Base-by-base conservation (phyloP, 2,888 invertebrate species). In the Endomychus coccineus region DNA sequence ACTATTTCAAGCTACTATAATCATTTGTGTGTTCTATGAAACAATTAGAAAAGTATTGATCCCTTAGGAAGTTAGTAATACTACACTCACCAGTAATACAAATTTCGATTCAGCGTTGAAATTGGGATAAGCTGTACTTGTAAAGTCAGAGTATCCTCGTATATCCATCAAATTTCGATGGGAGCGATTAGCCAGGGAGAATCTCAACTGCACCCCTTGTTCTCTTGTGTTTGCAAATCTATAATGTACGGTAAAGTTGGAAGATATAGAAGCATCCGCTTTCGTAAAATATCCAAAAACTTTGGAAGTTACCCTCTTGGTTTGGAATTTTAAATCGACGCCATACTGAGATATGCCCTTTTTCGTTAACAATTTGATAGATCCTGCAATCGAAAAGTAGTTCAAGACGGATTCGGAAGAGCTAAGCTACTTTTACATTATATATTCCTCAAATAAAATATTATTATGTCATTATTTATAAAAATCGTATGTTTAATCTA, bases 281-380 rank as follows among this genome's bases (percentile, higher is more conserved):
- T 54, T 60, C 35, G 62, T 61, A 49, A 86, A 74, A 56, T 84
- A 84, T 0, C 88, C 88, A 17, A 74, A 68, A n/a, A 87, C 64
- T 44, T 77, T 71, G 28, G 85, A 84, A 36, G 76, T 77, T 0
- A 88, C 66, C 45, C 80, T 77, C 52, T 83, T 85, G 0, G 87
- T 88, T 66, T 83, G 79, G 55, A 88, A 87, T 30, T 78, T 78
- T 6, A 84, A 62, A 42, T 80, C 73, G 5, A 88, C 75, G 46
- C 86, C 84, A 55, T 80, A 82, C 56, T 88, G 87, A 0, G 78
- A 78, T 13, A 85, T 75, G 2, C 81, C 81, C 45, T 73, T 77
- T 61, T 82, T 83, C 23, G 73, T 72, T 7, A 75, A 71, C 42
- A 72, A 71, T 49, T 74, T 71, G 10, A 81, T 62, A 1, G 70